Evolutionary conservation across 2,113 vertebrate genomes (phyloP), one percentile per base, ranked within the genome.

Genomic region (Microtus richardsoni): DNA sequence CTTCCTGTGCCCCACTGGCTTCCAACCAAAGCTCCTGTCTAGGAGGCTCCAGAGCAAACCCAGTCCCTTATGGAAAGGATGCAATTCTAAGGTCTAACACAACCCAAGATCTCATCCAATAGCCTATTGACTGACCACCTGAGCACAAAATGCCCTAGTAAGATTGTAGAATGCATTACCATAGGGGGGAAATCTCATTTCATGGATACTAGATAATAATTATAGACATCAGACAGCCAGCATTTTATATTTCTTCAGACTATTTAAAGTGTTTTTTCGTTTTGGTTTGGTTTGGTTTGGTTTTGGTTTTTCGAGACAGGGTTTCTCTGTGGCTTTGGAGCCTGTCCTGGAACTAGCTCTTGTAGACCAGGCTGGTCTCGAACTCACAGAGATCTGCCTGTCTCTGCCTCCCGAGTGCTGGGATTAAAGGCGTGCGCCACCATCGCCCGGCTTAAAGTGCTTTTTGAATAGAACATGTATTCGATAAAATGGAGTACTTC

Each of bases 231-330:
- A 86, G 88, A 82, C 30, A 71, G 1, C n/a, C 79, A 89, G 28
- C 6, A 93, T 54, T 66, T 71, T 60, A 54, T 52, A 95, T 62
- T 93, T 93, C 68, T 86, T 54, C 26, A 79, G 86, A 60, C 26
- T 66, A 70, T 87, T 22, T 17, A 79, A 89, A 62, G 41, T 75
- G 36, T 96, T 96, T 82, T 92, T 44, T 44, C 7, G 44, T 44
- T 44, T 44, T 44, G 5, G 44, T 44, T 44, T 44, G n/a, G n/a
- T 44, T 44, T 44, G 5, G 5, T 44, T 44, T 44, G 4, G 5
- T 44, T 44, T 44, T 44, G 4, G 44, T 44, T 44, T 44, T 44
- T 44, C 5, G 44, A 44, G 44, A 44, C 44, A 44, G 6, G 44
- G 44, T 44, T 44, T 44, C 44, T 44, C 44, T 44, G 44, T 0